Conservation (phyloP, 1,140 invertebrate species). For the Meloidogyne hapla region DNA sequence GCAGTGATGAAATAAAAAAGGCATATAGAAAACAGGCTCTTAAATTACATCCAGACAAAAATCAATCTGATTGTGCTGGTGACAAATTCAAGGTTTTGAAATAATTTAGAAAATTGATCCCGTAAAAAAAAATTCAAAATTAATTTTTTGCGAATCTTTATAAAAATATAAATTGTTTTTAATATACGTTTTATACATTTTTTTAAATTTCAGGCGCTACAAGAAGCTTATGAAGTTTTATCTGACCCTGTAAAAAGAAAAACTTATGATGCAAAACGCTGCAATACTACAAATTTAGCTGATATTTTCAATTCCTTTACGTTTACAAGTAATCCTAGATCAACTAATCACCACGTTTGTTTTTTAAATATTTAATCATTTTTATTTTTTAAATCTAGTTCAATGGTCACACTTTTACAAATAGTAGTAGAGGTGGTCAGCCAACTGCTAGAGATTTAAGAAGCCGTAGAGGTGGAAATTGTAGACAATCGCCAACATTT, state of each 20-base stretch:
- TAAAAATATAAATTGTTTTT: no score
- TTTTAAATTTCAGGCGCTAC: background rate
- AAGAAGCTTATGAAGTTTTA: constrained; percentile 4
- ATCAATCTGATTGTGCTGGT: background rate
- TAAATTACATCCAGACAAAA: background rate
- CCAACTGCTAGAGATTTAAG: background rate
- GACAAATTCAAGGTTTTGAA: background rate
- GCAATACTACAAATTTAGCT: background rate
- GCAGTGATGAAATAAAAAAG: background rate
- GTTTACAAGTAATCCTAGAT: background rate
- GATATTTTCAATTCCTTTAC: background rate
- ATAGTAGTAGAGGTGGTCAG: background rate
- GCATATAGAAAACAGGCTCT: background rate
- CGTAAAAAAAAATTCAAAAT: no score
- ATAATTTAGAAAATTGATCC: no score
- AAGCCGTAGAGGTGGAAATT: background rate
- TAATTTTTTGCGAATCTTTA: no score
- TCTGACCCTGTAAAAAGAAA: background rate
- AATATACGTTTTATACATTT: no score
- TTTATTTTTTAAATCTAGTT: background rate
- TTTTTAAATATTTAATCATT: background rate
- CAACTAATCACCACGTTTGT: background rate
- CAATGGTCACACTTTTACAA: background rate
- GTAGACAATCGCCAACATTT: background rate
- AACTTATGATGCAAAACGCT: background rate